These are phyloP conservation scores for Agapornis canus DNA, from an alignment of 2,797 vertebrate species.

Conservation along the genomic window DNA sequence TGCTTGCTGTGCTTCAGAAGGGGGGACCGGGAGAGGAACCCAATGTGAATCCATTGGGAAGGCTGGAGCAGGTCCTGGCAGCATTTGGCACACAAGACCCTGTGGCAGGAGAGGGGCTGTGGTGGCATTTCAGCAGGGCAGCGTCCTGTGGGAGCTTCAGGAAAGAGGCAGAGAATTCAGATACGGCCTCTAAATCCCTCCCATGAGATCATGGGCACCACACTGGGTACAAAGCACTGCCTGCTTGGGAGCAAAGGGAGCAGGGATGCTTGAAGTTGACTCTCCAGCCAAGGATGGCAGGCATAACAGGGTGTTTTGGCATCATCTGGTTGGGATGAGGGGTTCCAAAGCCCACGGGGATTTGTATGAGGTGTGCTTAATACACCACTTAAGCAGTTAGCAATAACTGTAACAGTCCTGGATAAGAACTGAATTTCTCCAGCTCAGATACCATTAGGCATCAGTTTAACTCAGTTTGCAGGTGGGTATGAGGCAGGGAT, in stretches of 20 bases:
- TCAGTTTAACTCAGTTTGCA: not conserved
- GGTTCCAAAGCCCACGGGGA: conserved; percentile 1
- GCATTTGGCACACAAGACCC: not conserved
- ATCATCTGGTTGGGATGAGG: not conserved
- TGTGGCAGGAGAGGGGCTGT: not conserved
- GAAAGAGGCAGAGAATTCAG: not conserved
- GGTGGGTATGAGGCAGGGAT: not conserved
- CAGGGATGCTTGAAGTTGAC: not conserved
- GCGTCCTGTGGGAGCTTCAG: accelerated
- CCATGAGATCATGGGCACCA: accelerated
- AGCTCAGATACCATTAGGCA: conserved; percentile 29
- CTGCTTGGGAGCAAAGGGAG: not conserved
- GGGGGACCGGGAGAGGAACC: not conserved
- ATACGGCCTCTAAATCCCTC: not conserved
- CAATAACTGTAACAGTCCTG: conserved; percentile 10
- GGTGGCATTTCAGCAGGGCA: accelerated
- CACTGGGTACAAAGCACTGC: accelerated
- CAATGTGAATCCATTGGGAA: not conserved
- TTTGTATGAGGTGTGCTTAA: conserved; percentile 37
- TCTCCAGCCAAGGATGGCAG: not conserved
- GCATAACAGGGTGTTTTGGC: not conserved
- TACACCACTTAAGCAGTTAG: conserved; percentile 50
- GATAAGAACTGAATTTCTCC: conserved; percentile 41
- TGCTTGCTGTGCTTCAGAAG: accelerated
- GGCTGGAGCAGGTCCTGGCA: not conserved